A percentile compares a stretch with the other conserved stretches of the same genome.
phyloP scores from a whole-genome alignment of 1,140 invertebrate species.

The Camponotus pennsylvanicus region DNA sequence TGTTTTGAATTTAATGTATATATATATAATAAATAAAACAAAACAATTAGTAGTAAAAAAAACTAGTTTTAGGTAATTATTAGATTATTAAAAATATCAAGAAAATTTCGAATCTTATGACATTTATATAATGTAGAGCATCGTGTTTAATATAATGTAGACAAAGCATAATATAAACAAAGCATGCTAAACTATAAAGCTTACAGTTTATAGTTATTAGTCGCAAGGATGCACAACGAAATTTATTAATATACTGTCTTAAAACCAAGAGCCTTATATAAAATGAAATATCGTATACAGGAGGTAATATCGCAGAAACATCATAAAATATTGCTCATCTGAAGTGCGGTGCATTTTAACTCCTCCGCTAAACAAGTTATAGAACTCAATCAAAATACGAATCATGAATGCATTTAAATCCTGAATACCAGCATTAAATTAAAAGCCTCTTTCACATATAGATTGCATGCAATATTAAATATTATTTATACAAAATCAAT shows the following conservation, averaged over 20 bases:
- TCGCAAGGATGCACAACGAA: neutral
- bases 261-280: constrained; percentile 16
- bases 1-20: too few relatives aligned
- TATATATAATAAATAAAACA: too few relatives aligned
- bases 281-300: neutral
- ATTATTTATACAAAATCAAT: neutral
- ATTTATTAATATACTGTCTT: constrained; percentile 3
- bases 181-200: neutral
- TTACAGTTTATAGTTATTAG: constrained; percentile 6
- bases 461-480: neutral
- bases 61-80: too few relatives aligned
- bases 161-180: neutral
- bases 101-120: too few relatives aligned
- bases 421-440: neutral
- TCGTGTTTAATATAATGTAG: neutral
- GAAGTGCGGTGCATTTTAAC: neutral
- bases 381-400: constrained; percentile 16
- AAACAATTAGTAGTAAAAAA: too few relatives aligned
- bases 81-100: neutral
- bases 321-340: constrained; percentile 26
- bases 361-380: neutral
- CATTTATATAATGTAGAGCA: neutral
- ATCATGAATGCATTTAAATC: neutral
- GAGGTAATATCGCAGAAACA: constrained; percentile 7
- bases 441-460: neutral